Evolutionary conservation across 2,888 invertebrate genomes (phyloP), one percentile per base, ranked within the genome.

Genomic region (Cantharis rustica): DNA sequence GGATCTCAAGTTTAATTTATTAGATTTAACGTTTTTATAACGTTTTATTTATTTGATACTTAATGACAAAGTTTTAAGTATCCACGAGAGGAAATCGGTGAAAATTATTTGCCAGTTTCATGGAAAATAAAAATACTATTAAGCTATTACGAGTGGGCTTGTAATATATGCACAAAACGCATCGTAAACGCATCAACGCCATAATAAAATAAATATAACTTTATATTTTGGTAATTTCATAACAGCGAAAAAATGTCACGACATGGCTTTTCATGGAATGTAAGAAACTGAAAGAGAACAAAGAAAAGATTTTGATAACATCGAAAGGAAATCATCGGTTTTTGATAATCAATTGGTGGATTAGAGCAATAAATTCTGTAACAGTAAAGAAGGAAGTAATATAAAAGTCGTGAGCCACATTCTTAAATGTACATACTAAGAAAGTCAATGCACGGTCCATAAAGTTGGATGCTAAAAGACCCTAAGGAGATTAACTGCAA

Each of bases 401-500:
- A 17, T 7, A 17, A 20, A 17, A 20, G 23, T 66, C 64, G 64
- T 20, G 64, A 66, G 13, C 64, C 17, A 69, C 74, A 74, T 74
- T 74, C 74, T 47, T 70, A 69, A 74, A 73, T 73, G 73, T 61
- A 69, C 68, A 61, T 69, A 27, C 26, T 27, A 68, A 62, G 61
- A 62, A 73, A 74, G 74, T 74, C 74, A 74, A 74, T 31, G 74
- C 69, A 74, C 74, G 69, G 64, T 16, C 61, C 16, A 20, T 62
- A 23, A 47, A 47, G 47, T 47, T 72, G 66, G 71, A 61, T n/a
- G 72, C 61, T 47, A 68, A 64, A 61, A 61, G 61, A 23, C 69
- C 69, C 69, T 73, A 17, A 61, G 73, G 74, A 69, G 63, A 74
- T 64, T 74, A 74, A 74, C 74, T 73, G 73, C 47, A 73, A 73